phyloP scores from a whole-genome alignment of 2,888 invertebrate genomes.

The Chrysolina oricalcia region DNA sequence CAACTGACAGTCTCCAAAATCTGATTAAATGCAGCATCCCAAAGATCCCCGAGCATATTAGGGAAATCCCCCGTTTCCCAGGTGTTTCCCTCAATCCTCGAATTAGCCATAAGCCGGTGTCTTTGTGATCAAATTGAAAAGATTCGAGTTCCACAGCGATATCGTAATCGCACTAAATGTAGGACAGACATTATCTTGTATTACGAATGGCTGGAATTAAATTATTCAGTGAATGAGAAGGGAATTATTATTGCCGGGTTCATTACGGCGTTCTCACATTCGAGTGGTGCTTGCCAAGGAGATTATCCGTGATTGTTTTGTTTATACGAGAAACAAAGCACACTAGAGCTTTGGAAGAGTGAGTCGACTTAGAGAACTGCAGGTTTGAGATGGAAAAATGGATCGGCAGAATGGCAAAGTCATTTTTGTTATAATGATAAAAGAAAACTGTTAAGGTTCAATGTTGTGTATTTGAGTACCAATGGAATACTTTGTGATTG shows the following conservation, averaged over 20 bases:
- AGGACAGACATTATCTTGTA: slow-evolving; percentile 7
- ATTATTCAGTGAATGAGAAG: background rate
- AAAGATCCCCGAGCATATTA: background rate
- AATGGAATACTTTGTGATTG: too few species aligned
- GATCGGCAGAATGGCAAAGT: too few species aligned
- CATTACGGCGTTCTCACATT: background rate
- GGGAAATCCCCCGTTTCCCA: background rate
- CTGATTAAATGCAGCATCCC: background rate
- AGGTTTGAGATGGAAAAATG: background rate
- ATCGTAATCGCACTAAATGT: background rate
- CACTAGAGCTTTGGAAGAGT: background rate
- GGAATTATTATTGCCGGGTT: background rate
- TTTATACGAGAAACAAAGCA: background rate
- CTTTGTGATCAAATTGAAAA: background rate
- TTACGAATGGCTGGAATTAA: background rate
- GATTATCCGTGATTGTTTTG: background rate
- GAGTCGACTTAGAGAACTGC: background rate
- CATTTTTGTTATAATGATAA: too few species aligned
- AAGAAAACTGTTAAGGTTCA: too few species aligned
- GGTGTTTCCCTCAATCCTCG: background rate
- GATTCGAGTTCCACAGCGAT: slow-evolving; percentile 4
- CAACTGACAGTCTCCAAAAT: background rate
- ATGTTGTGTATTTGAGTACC: too few species aligned
- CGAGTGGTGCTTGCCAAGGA: background rate
- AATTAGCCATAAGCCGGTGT: background rate